Base-by-base conservation (phyloP, 92 coral and sea anemone species). In the Zoanthus gigantus region DNA sequence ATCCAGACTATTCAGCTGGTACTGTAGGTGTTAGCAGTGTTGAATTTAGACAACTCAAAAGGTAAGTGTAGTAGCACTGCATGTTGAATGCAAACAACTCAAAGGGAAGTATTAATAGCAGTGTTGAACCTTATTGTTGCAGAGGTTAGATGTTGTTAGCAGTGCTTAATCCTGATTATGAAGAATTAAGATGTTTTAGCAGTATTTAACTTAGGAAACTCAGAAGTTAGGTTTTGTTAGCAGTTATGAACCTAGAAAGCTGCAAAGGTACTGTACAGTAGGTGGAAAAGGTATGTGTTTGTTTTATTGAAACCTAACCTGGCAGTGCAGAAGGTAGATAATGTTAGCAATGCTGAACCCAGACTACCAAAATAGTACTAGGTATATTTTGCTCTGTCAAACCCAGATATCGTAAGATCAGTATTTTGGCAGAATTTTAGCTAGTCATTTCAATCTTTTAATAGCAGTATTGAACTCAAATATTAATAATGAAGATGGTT, bases 191-290 rank as follows among this genome's bases (percentile, higher is more conserved):
- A 3, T 34, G 3, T 34, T 34, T 34, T 97, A 76, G 98, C 98
- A 23, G 93, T 97, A 6, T 83, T 97, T 10, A 95, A 93, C 75
- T 94, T 96, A 47, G 44, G 12, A 3, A 32, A 23, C 5, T 2
- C 13, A 23, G 72, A 67, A 18, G 9, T 12, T 67, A n/a, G 23
- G 17, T 46, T 15, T n/a, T 44, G 11, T 81, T 95, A 79, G 96
- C 96, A n/a, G 88, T 96, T 10, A 71, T 96, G 37, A 95, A 95
- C 75, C 98, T 96, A 45, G 94, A 92, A 66, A 88, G 79, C 42
- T 34, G 42, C 3, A 3, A 34, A 34, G 3, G 42, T 34, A 34
- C 23, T 23, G 23, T 23, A 23, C 23, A 23, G 23, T 23, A 23
- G 23, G 23, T 56, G 90, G 92, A 18, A 12, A 28, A 77, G 44